Base-by-base conservation (phyloP, 92 coral and sea anemone species). In the Phenganax subtilis region DNA sequence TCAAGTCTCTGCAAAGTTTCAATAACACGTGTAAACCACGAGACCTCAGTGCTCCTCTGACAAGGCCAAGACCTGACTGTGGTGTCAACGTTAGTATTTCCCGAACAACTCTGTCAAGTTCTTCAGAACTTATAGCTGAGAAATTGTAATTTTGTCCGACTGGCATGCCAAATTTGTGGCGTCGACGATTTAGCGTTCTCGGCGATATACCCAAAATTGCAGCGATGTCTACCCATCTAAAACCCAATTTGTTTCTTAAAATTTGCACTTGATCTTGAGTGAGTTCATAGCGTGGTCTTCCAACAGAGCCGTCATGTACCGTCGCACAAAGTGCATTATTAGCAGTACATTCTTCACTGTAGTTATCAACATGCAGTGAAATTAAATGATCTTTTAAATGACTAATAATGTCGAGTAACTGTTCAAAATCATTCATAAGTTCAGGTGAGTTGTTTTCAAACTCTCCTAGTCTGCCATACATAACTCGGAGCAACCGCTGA, bases 1-100 rank as follows among this genome's bases (percentile, higher is more conserved):
- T 85, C 81, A 8, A 85, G 31, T 16, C 84, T 53, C 25, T 56
- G 77, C 6, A 84, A 51, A 8, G 84, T 60, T 57, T 2, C 58
- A 28, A 84, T 31, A 20, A 84, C 80, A 5, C 69, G 81, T 20
- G 11, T 12, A 47, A 10, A 47, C 76, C 76, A 2, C 76, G 3
- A 4, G 76, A 80, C 28, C 84, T 80, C 31, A 63, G 17, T 44
- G 72, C 84, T 4, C 84, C 84, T 31, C 12, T 10, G 37, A 58
- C 54, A 16, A 58, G 55, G 14, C 80, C 9, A 44, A 80, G 55
- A n/a, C 84, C 84, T 3, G 74, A 80, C 55, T 65, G 54, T 64
- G 72, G 73, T 30, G 84, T 63, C 15, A 65, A 3, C 7, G 75
- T 12, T 51, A 80, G 53, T 10, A 80, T 80, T 28, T 64, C 74